A percentile compares a stretch with the other conserved stretches of the same genome.
Evolutionary conservation across 1,140 invertebrate species (phyloP).

Genomic region (Platyscapa corneri): DNA sequence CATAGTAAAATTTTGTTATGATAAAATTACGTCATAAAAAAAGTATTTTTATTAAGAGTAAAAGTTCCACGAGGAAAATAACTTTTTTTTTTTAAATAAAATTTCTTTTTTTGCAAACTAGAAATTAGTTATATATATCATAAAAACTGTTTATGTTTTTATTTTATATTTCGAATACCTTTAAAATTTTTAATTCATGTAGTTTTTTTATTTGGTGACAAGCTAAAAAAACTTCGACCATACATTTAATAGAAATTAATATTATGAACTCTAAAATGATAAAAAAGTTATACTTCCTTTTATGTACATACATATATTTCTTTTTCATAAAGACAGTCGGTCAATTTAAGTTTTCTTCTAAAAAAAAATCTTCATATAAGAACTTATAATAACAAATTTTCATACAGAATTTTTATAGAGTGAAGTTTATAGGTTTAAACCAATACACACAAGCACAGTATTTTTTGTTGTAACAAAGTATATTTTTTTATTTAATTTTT

Average conservation of each 20-base stretch:
- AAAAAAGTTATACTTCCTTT: not conserved
- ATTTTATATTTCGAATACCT: not conserved
- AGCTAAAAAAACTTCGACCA: no score
- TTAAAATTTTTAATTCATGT: slow-evolving; percentile 32
- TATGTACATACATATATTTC: slow-evolving; percentile 8
- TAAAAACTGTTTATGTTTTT: not conserved
- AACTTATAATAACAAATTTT: slow-evolving; percentile 11
- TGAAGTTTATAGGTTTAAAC: slow-evolving; percentile 32
- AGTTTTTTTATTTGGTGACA: no score
- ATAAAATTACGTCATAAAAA: slow-evolving; percentile 7
- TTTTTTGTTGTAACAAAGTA: slow-evolving; percentile 38
- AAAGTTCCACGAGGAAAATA: slow-evolving; percentile 7
- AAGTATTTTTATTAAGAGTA: not conserved
- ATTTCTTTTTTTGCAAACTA: no score
- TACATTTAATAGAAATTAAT: no score
- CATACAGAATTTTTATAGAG: no score
- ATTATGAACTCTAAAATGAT: no score
- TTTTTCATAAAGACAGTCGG: slow-evolving; percentile 16
- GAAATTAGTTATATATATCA: slow-evolving; percentile 6
- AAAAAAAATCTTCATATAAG: slow-evolving; percentile 5
- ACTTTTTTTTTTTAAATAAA: no score
- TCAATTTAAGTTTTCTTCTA: no score
- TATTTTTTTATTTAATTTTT: slow-evolving; percentile 22
- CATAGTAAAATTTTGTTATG: slow-evolving; percentile 13
- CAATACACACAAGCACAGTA: slow-evolving; percentile 3